Percentiles rank a stretch among this genome's conserved stretches.
Evolutionary conservation across 1,140 invertebrate species (phyloP).

Genomic region (Microplitis mediator): DNA sequence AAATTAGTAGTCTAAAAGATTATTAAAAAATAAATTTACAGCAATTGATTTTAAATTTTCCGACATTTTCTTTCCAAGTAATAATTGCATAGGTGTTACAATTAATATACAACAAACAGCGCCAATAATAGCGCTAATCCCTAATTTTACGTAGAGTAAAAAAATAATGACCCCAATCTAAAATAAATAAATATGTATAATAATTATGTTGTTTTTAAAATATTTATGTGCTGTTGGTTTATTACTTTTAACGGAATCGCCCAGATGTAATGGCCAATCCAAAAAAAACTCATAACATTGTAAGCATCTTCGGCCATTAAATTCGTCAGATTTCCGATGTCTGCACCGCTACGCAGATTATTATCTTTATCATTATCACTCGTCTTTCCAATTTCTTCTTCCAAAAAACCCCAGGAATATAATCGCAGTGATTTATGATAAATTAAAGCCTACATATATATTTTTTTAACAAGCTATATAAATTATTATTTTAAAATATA

Average conservation of each 20-base stretch:
- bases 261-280: slow-evolving; percentile 86
- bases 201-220: not conserved
- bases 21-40: slow-evolving; percentile 57
- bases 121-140: slow-evolving; percentile 79
- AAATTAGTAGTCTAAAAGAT: not conserved
- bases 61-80: slow-evolving; percentile 75
- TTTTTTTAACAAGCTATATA: not conserved
- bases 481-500: slow-evolving; percentile 9
- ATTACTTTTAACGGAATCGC: slow-evolving; percentile 81
- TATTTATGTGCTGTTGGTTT: not conserved
- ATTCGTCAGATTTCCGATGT: slow-evolving; percentile 77
- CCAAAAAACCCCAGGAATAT: slow-evolving; percentile 44
- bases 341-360: slow-evolving; percentile 54
- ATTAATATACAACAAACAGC: slow-evolving; percentile 71
- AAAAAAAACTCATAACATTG: slow-evolving; percentile 83
- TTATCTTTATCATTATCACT: slow-evolving; percentile 58
- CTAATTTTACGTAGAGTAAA: slow-evolving; percentile 77
- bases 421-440: slow-evolving; percentile 65
- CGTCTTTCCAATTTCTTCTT: slow-evolving; percentile 54
- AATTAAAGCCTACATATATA: slow-evolving; percentile 66
- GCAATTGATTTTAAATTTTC: slow-evolving; percentile 71
- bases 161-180: slow-evolving; percentile 76
- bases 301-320: slow-evolving; percentile 82
- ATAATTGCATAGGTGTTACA: slow-evolving; percentile 75
- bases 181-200: slow-evolving; percentile 20